A percentile compares a stretch with the other conserved stretches of the same genome.
Conservation (phyloP, 2,113 vertebrate species). For the Pandion haliaetus region DNA sequence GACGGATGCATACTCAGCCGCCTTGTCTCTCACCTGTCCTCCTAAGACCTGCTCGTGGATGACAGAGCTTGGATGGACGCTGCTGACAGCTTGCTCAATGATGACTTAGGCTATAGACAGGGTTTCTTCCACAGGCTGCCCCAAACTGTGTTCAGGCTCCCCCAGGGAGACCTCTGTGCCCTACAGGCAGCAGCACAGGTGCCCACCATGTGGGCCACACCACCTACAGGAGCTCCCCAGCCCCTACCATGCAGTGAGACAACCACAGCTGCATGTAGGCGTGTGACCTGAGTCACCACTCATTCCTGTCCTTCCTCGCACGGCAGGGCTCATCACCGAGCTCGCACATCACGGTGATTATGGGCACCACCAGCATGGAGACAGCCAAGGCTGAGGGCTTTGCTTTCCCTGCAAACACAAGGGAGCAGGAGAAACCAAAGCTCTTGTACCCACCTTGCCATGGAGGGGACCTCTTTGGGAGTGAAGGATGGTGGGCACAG, state of each 20-base stretch:
- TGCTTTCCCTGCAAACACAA: background rate
- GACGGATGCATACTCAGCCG: background rate
- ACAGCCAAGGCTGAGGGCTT: background rate
- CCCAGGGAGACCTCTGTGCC: background rate
- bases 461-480: background rate
- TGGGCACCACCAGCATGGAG: too few species aligned
- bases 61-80: background rate
- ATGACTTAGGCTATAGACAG: background rate
- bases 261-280: background rate
- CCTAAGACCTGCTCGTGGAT: background rate
- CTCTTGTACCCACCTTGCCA: background rate
- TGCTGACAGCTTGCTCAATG: background rate
- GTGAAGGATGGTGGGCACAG: accelerated
- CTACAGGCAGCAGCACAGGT: background rate
- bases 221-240: background rate
- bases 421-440: background rate
- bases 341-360: accelerated
- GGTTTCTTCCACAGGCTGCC: background rate
- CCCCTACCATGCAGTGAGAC: background rate
- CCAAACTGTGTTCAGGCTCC: background rate
- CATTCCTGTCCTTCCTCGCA: background rate
- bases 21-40: background rate
- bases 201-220: background rate
- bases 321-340: background rate
- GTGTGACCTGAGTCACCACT: background rate